phyloP scores from a whole-genome alignment of 1,140 invertebrate genomes.

The Halictus rubicundus region DNA sequence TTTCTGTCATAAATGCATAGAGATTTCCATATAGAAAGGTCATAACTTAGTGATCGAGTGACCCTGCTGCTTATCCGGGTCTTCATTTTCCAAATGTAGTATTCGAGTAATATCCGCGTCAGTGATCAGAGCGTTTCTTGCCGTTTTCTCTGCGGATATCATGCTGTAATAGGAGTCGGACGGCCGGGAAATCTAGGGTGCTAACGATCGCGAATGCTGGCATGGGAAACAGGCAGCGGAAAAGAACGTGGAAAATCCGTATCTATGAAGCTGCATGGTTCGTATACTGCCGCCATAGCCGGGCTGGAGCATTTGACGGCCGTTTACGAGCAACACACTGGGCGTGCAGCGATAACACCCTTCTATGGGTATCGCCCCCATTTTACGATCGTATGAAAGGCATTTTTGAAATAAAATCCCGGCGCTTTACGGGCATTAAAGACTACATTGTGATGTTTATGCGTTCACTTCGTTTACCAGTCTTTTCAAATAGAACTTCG shows the following conservation, averaged over 20 bases:
- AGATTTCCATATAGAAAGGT: too few species aligned
- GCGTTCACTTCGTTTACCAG: not conserved
- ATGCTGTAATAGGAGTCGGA: too few species aligned
- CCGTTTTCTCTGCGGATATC: too few species aligned
- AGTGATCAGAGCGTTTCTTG: too few species aligned
- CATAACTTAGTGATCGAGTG: too few species aligned
- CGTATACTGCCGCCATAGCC: not conserved
- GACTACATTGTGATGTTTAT: conserved; percentile 41
- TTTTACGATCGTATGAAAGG: conserved; percentile 43
- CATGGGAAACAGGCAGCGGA: not conserved
- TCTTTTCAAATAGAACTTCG: not conserved
- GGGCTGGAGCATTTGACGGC: conserved; percentile 24
- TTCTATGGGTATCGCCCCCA: conserved; percentile 17
- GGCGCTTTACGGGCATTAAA: conserved; percentile 20
- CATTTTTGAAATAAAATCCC: conserved; percentile 50
- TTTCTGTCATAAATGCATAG: too few species aligned
- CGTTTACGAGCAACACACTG: conserved; percentile 48
- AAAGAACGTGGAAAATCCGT: not conserved
- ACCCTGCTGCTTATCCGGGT: too few species aligned
- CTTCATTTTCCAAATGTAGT: too few species aligned
- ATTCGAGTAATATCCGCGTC: too few species aligned
- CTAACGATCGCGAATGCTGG: not conserved
- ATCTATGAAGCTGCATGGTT: conserved; percentile 1
- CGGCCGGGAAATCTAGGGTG: not conserved
- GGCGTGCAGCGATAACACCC: conserved; percentile 30